A percentile compares a stretch with the other conserved stretches of the same genome.
These are phyloP conservation scores for Oreochromis mossambicus DNA, from an alignment of 2,797 vertebrate genomes.

Conservation along the genomic window DNA sequence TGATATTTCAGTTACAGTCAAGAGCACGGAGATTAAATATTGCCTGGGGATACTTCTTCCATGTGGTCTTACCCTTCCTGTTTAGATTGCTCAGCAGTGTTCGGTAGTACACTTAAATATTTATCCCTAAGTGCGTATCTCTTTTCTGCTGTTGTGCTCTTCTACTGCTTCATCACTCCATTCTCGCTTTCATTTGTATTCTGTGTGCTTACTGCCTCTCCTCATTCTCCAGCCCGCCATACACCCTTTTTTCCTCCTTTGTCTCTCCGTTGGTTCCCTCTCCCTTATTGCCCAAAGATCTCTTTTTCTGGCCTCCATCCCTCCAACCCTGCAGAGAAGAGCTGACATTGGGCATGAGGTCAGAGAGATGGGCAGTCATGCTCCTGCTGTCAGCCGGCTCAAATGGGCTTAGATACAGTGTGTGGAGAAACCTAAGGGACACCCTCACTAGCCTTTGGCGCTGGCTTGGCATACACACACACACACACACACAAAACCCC, in stretches of 20 bases:
- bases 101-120: constrained; percentile 31
- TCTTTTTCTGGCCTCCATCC: constrained; percentile 55
- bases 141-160: constrained; percentile 41
- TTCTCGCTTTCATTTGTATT: constrained; percentile 59
- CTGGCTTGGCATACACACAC: constrained; percentile 6
- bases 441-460: constrained; percentile 29
- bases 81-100: constrained; percentile 53
- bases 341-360: constrained; percentile 77
- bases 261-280: constrained; percentile 34
- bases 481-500: constrained; percentile 13
- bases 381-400: constrained; percentile 64
- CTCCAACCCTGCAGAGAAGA: constrained; percentile 59
- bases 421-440: constrained; percentile 64
- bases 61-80: constrained; percentile 17
- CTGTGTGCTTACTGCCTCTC: constrained; percentile 19
- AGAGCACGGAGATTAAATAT: constrained; percentile 30
- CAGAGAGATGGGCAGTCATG: constrained; percentile 73
- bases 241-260: constrained; percentile 14
- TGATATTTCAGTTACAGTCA: constrained; percentile 37
- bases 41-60: constrained; percentile 31
- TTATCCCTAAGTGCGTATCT: constrained; percentile 33
- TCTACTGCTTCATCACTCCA: constrained; percentile 47
- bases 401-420: constrained; percentile 69
- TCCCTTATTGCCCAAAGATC: constrained; percentile 47
- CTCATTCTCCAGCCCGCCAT: constrained; percentile 30